A percentile compares a stretch with the other conserved stretches of the same genome.
Evolutionary conservation across 2,888 invertebrate genomes (phyloP).

Genomic region (Parthenolecanium corni): DNA sequence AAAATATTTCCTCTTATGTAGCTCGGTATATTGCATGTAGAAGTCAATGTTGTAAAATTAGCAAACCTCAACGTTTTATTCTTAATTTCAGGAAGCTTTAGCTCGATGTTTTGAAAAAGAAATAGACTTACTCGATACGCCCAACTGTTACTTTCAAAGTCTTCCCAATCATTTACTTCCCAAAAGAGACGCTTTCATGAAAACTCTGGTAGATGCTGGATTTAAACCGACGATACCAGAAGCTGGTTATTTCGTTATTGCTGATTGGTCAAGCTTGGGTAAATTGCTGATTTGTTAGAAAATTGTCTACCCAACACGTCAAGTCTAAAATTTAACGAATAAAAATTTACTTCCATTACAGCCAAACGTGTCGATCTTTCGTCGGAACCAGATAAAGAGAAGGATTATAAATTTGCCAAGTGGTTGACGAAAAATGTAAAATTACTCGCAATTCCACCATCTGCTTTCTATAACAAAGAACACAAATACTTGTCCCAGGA

Average conservation of each 20-base stretch:
- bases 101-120: constrained; percentile 83
- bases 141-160: constrained; percentile 72
- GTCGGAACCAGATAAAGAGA: constrained; percentile 56
- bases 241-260: constrained; percentile 94
- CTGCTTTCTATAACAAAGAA: constrained; percentile 74
- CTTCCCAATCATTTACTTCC: constrained; percentile 59
- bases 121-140: constrained; percentile 51
- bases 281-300: background rate
- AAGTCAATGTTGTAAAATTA: no score
- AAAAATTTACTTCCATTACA: constrained; percentile 35
- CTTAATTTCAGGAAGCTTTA: constrained; percentile 64
- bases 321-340: background rate
- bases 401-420: constrained; percentile 87
- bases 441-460: constrained; percentile 84
- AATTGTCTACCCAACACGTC: no score
- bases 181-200: constrained; percentile 69
- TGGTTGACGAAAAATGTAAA: constrained; percentile 91
- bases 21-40: no score
- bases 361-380: constrained; percentile 56
- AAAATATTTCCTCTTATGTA: no score
- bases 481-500: constrained; percentile 74
- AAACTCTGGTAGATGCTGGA: constrained; percentile 62
- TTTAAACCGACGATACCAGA: constrained; percentile 88
- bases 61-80: no score
- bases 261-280: constrained; percentile 50